A percentile compares a stretch with the other conserved stretches of the same genome.
Conservation (phyloP, 2,888 invertebrate species). For the Drosophila silvestris region DNA sequence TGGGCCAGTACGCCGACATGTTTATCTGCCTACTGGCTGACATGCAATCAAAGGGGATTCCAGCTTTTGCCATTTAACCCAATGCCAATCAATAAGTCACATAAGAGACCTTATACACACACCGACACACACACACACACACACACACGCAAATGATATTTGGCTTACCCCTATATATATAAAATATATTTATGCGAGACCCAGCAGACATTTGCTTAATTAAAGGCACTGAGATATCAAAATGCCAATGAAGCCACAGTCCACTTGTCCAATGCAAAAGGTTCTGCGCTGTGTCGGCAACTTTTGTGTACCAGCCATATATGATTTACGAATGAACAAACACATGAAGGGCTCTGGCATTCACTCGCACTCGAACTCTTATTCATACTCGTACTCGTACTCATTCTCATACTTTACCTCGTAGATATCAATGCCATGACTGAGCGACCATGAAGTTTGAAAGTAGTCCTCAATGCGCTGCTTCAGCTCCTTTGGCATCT, state of each 20-base stretch:
- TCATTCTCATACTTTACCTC: conserved; percentile 89
- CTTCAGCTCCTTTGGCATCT: conserved; percentile 96
- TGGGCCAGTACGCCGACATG: conserved; percentile 1
- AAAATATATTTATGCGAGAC: conserved; percentile 9
- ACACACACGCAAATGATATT: conserved; percentile 6
- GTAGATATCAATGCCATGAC: conserved; percentile 98
- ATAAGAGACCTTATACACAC: conserved; percentile 26
- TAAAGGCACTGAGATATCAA: conserved; percentile 63
- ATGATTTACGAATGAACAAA: conserved; percentile 36
- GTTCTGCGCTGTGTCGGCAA: conserved; percentile 60
- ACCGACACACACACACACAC: background rate
- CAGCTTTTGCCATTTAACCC: conserved; percentile 56
- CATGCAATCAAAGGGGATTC: conserved; percentile 66
- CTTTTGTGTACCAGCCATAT: conserved; percentile 39
- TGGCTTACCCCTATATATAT: conserved; percentile 12
- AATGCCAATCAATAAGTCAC: conserved; percentile 78
- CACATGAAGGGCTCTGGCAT: background rate
- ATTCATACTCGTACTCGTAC: background rate
- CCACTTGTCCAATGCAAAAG: conserved; percentile 27
- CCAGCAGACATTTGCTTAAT: conserved; percentile 77
- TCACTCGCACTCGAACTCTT: background rate
- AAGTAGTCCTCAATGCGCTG: conserved; percentile 99
- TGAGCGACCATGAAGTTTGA: conserved; percentile 98
- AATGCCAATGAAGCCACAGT: conserved; percentile 40
- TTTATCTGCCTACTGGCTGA: conserved; percentile 28